Percentiles rank a stretch among this genome's conserved stretches.
phyloP scores from a whole-genome alignment of 2,888 invertebrate species.

The Lordiphosa fenestrarum region DNA sequence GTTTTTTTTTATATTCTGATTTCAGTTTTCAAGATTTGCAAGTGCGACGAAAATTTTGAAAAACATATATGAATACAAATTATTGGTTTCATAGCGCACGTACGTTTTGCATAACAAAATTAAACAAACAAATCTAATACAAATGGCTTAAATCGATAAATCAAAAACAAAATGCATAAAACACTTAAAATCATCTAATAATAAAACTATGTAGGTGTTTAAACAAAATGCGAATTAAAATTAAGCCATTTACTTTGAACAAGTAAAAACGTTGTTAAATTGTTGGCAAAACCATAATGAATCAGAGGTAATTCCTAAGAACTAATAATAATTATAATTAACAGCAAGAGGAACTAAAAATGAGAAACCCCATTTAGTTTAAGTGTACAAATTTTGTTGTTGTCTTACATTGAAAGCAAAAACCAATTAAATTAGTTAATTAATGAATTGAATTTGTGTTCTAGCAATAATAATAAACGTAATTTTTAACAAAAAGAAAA shows the following conservation, averaged over 20 bases:
- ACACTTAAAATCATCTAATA: conserved; percentile 45
- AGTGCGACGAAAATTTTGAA: conserved; percentile 30
- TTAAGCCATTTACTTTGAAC: conserved; percentile 56
- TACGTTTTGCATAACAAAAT: conserved; percentile 78
- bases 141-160: conserved; percentile 63
- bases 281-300: conserved; percentile 67
- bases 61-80: conserved; percentile 68
- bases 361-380: conserved; percentile 51
- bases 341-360: conserved; percentile 17
- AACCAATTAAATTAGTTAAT: conserved; percentile 62
- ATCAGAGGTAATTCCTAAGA: conserved; percentile 62
- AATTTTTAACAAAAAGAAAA: conserved; percentile 40
- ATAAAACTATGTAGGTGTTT: conserved; percentile 65
- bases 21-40: conserved; percentile 24
- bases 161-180: conserved; percentile 16
- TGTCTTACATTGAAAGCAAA: conserved; percentile 65
- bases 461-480: conserved; percentile 63
- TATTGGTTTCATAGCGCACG: conserved; percentile 81
- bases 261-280: conserved; percentile 70
- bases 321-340: conserved; percentile 49
- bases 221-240: conserved; percentile 36
- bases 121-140: conserved; percentile 38
- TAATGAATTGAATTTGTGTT: conserved; percentile 70
- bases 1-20: neutral
- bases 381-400: conserved; percentile 76